phyloP scores from a whole-genome alignment of 2,888 invertebrate species.

The Tromatobia lineatoria region DNA sequence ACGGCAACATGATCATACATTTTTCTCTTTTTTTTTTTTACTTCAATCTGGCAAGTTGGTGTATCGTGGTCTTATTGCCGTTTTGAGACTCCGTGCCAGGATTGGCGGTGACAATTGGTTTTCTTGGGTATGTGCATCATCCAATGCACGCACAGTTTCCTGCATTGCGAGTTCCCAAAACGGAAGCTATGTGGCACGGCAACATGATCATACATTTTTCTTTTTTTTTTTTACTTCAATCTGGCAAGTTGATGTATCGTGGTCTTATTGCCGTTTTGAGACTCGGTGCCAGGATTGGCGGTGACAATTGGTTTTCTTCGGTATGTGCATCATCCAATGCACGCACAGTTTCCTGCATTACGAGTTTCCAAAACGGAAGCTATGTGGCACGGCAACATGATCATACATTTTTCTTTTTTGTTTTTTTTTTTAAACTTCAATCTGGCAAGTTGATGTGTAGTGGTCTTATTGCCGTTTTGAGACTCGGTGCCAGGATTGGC shows the following conservation, averaged over 20 bases:
- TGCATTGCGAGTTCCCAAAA: conserved; percentile 10
- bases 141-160: conserved; percentile 26
- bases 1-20: not conserved
- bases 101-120: conserved; percentile 45
- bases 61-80: not conserved
- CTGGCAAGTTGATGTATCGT: too few species aligned
- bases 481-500: conserved; percentile 45
- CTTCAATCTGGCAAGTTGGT: not conserved
- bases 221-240: not conserved
- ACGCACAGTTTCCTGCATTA: conserved; percentile 21
- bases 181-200: conserved; percentile 26
- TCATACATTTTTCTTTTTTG: not conserved
- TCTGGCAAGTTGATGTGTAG: too few species aligned
- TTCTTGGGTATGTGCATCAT: too few species aligned
- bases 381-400: conserved; percentile 11
- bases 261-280: not conserved
- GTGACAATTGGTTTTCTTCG: conserved; percentile 49
- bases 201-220: not conserved
- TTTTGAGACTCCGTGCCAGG: conserved; percentile 33
- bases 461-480: not conserved
- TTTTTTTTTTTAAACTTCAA: not conserved
- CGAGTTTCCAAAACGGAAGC: conserved; percentile 8
- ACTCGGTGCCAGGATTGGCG: conserved; percentile 46
- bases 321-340: conserved; percentile 44
- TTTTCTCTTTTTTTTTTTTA: not conserved